Base-by-base conservation (phyloP, 2,113 vertebrate genomes). In the Paramisgurnus dabryanus region DNA sequence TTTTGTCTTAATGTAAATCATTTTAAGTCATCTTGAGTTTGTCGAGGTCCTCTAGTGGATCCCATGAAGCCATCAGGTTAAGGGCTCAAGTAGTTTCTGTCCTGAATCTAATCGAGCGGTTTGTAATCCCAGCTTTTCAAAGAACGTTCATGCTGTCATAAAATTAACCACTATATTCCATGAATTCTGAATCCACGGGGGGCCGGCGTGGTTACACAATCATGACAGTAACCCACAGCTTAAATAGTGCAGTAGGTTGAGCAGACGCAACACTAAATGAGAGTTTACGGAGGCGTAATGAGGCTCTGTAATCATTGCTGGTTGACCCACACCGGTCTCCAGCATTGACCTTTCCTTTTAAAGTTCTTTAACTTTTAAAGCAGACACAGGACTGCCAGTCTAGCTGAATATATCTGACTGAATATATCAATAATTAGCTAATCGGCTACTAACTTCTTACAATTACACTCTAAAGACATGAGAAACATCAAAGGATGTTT, bases 181-280 rank as follows among this genome's bases (percentile, higher is more conserved):
- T 22, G 72, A 49, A 47, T 82, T 88, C 87, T 82, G 73, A 76
- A 84, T 83, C 86, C 85, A 80, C 78, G 84, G 83, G 84, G 84
- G 87, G 83, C 47, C 73, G 80, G 49, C 82, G 85, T 60, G 82
- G 81, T 82, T 89, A 18, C 82, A 87, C 84, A 89, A 86, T 88
- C 88, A 84, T 88, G 86, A 90, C 89, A 86, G 90, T 90, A 92
- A 91, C 91, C 90, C 90, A 84, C 86, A 86, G 86, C 88, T 89
- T 89, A 89, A 90, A 85, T 67, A 68, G 70, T 80, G 27, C 69
- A 73, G 47, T 68, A 71, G 82, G 86, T 64, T 74, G 70, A 69
- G 75, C 43, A 55, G 49, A 57, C 34, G 18, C 47, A 40, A 73
- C 67, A 74, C 55, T 3, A 63, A 67, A 79, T 70, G 41, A 79